Evolutionary conservation across 2,888 invertebrate species (phyloP), one percentile per base, ranked within the genome.

Genomic region (Tetheella fluctuosa): DNA sequence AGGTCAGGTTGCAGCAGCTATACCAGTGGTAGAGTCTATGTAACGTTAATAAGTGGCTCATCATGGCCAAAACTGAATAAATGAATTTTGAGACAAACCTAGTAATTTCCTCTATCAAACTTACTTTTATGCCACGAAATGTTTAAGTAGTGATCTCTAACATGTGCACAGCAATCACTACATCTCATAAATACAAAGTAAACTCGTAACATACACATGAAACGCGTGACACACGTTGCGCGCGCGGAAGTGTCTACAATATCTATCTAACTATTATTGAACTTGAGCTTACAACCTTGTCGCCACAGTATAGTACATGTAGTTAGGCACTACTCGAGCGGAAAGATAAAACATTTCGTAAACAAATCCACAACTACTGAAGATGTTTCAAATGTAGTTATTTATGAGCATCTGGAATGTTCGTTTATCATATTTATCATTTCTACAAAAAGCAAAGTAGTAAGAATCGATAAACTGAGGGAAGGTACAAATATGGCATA

Each of bases 241-340:
- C 17, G n/a, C 8, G 54, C 54, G 54, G 30, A 30, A 37, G n/a
- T 30, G 17, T 30, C 54, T 3, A 54, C 48, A 48, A 10, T 48
- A 48, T 48, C 48, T 54, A 54, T 17, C 28, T 54, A 54, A 30
- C 28, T 28, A 30, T 17, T 54, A 54, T 30, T 54, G 54, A 54
- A 54, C 54, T 54, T 54, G 54, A 54, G 54, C 54, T 17, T 25
- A 54, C 54, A 17, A 54, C 54, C 54, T 54, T 54, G 54, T 54
- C 54, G 28, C 30, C 52, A 5, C 52, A 17, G 52, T 17, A 52
- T 6, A 6, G 25, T 25, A 25, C 25, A 6, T 4, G 25, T 25
- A 25, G 25, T 25, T 7, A 53, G 25, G 23, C 53, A 15, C n/a
- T 53, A 8, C 23, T 28, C 28, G 53, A 53, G n/a, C 53, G 25